Conservation (phyloP, 2,113 vertebrate species). For the Stigmatopora argus region DNA sequence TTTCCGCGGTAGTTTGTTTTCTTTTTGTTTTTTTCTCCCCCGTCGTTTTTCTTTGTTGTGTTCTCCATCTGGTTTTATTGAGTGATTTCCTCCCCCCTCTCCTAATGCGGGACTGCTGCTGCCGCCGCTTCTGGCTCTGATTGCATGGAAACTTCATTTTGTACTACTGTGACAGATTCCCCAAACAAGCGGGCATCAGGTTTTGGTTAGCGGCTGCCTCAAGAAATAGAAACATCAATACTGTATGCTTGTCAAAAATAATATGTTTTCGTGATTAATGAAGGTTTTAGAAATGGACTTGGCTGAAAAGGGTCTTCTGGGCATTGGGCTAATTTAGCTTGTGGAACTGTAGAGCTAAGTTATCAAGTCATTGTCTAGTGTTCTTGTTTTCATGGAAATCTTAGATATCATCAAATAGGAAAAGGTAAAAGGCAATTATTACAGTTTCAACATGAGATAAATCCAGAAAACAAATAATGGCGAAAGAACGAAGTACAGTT, state of each 20-base stretch:
- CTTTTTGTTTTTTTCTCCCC: slow-evolving; percentile 11
- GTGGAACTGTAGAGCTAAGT: background rate
- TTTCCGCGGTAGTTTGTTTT: slow-evolving; percentile 27
- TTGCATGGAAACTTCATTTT: slow-evolving; percentile 72
- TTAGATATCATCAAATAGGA: no score
- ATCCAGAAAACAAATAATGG: no score
- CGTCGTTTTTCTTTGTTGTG: slow-evolving; percentile 1
- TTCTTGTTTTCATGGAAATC: background rate
- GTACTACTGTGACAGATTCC: slow-evolving; percentile 58
- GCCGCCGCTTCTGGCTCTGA: slow-evolving; percentile 32
- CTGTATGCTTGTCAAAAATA: background rate
- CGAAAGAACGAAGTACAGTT: no score
- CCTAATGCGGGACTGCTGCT: slow-evolving; percentile 29
- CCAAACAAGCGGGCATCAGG: slow-evolving; percentile 63
- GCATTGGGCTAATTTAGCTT: background rate
- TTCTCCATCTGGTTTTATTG: slow-evolving; percentile 57
- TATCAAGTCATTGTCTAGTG: background rate
- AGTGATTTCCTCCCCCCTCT: slow-evolving; percentile 55
- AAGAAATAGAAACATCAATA: background rate
- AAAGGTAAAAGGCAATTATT: no score
- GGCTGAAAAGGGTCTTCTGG: background rate
- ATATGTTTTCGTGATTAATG: background rate
- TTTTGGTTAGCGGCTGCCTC: background rate
- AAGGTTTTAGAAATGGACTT: background rate
- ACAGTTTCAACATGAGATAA: no score